phyloP scores from a whole-genome alignment of 2,888 invertebrate species.

The Lepidocyrtoides sp. region DNA sequence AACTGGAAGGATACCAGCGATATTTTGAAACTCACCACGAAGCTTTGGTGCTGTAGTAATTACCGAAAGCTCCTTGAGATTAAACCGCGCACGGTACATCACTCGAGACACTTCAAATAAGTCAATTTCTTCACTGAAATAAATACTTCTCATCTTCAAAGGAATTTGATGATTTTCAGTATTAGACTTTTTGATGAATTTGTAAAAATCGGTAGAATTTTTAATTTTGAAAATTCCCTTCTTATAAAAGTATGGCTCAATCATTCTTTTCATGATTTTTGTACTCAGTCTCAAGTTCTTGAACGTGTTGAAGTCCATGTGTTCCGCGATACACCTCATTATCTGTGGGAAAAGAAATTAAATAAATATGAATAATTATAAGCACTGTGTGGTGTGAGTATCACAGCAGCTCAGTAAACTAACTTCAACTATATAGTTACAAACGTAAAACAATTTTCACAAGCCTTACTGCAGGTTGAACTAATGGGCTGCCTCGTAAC shows the following conservation, averaged over 20 bases:
- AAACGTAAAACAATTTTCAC: no score
- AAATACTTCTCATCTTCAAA: conserved; percentile 3
- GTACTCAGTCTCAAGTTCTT: conserved; percentile 38
- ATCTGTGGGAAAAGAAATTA: conserved; percentile 3
- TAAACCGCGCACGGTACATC: conserved; percentile 33
- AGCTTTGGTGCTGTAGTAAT: conserved; percentile 26
- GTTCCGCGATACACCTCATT: conserved; percentile 32
- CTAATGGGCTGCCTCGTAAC: background rate
- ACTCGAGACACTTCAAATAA: conserved; percentile 58
- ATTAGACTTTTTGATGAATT: conserved; percentile 32
- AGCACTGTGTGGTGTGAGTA: no score
- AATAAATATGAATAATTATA: no score
- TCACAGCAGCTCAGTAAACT: no score
- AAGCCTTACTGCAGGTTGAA: conserved; percentile 37
- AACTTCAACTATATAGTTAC: no score
- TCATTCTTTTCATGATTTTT: conserved; percentile 33
- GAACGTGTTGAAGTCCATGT: conserved; percentile 48
- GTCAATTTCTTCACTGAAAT: conserved; percentile 38
- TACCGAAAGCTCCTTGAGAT: conserved; percentile 44
- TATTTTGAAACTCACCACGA: conserved; percentile 58
- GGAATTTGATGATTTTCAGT: conserved; percentile 40
- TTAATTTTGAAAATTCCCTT: conserved; percentile 30
- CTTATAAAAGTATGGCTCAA: conserved; percentile 51
- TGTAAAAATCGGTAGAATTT: conserved; percentile 45
- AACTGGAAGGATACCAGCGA: conserved; percentile 24